These are phyloP conservation scores for Pelosia muscerda DNA, from an alignment of 2,888 invertebrate genomes.

Conservation along the genomic window DNA sequence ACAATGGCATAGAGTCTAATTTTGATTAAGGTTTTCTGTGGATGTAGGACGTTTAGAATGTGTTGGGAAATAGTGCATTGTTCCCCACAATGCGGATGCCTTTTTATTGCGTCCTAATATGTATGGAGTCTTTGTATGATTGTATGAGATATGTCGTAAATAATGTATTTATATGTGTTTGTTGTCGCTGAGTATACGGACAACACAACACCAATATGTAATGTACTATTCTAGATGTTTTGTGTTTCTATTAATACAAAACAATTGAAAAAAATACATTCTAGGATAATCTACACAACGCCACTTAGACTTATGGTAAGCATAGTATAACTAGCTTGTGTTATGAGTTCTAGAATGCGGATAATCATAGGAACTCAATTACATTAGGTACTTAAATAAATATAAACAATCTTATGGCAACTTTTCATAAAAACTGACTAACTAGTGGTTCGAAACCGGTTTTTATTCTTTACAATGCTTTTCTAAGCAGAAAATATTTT, in stretches of 20 bases:
- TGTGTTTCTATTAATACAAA: not conserved
- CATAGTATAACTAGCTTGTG: too few relatives aligned
- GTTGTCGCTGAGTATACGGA: slow-evolving; percentile 6
- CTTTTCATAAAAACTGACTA: too few relatives aligned
- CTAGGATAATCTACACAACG: too few relatives aligned
- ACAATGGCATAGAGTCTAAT: not conserved
- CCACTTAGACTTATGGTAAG: too few relatives aligned
- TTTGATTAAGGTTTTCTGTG: not conserved
- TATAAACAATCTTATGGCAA: too few relatives aligned
- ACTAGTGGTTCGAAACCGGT: too few relatives aligned
- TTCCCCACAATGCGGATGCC: slow-evolving; percentile 65
- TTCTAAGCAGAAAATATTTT: too few relatives aligned
- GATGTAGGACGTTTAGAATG: slow-evolving; percentile 16
- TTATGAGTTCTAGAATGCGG: too few relatives aligned
- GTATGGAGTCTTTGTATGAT: slow-evolving; percentile 37
- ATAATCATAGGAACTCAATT: too few relatives aligned
- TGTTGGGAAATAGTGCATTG: slow-evolving; percentile 58
- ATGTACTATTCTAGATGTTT: not conserved
- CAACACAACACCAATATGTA: slow-evolving; percentile 7
- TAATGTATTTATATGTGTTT: slow-evolving; percentile 25
- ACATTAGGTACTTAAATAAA: too few relatives aligned
- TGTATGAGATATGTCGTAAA: slow-evolving; percentile 28
- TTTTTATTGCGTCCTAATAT: slow-evolving; percentile 52
- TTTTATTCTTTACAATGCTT: too few relatives aligned
- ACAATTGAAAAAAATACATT: too few relatives aligned